A percentile compares a stretch with the other conserved stretches of the same genome.
Conservation (phyloP, 1,140 invertebrate genomes). For the Phortica variegata region DNA sequence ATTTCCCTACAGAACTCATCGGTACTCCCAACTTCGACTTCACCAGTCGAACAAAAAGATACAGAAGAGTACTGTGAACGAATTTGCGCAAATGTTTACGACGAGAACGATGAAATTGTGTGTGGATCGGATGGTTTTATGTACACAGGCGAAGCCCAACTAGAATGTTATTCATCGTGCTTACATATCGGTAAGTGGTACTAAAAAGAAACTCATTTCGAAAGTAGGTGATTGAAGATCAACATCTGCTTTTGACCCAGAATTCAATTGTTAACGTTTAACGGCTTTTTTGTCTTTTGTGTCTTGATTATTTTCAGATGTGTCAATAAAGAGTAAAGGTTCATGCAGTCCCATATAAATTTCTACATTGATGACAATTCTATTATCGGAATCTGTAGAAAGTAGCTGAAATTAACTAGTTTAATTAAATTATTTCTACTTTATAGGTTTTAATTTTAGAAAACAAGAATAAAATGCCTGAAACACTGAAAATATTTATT, state of each 20-base stretch:
- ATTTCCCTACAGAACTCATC: too few relatives aligned
- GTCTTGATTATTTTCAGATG: slow-evolving; percentile 27
- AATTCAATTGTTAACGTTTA: background rate
- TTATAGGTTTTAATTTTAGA: too few relatives aligned
- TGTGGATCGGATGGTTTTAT: slow-evolving; percentile 54
- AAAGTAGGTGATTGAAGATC: background rate
- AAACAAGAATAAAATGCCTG: too few relatives aligned
- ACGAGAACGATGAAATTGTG: slow-evolving; percentile 51
- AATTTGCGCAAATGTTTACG: slow-evolving; percentile 50
- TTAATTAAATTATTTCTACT: too few relatives aligned
- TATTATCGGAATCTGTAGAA: too few relatives aligned
- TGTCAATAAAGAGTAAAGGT: slow-evolving; percentile 49
- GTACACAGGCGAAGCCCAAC: slow-evolving; percentile 50
- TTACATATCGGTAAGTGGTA: slow-evolving; percentile 40
- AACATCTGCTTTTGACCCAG: background rate
- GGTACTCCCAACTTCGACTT: too few relatives aligned
- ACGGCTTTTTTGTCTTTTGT: background rate
- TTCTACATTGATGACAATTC: too few relatives aligned
- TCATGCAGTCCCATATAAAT: too few relatives aligned
- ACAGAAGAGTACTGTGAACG: slow-evolving; percentile 48
- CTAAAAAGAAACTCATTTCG: background rate
- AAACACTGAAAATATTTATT: too few relatives aligned
- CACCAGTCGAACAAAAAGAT: slow-evolving; percentile 26
- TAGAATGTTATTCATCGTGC: slow-evolving; percentile 48
- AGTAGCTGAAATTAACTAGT: too few relatives aligned